These are phyloP conservation scores for Lasiurus cinereus DNA, from an alignment of 2,113 vertebrate genomes.

Conservation along the genomic window DNA sequence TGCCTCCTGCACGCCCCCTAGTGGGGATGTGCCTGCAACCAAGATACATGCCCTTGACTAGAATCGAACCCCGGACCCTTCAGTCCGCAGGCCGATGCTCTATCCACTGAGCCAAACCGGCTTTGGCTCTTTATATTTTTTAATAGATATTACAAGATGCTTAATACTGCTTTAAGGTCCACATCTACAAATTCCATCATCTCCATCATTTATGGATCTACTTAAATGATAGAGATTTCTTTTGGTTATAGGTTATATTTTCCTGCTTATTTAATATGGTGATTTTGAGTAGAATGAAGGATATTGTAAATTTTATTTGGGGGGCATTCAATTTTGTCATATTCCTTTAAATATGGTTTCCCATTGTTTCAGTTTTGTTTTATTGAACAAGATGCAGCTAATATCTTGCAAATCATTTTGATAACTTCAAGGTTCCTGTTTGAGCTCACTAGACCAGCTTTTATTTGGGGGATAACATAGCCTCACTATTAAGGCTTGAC, in stretches of 20 bases:
- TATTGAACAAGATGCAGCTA: neutral
- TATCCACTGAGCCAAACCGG: too few species aligned
- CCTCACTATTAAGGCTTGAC: neutral
- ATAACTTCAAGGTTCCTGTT: neutral
- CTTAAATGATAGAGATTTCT: neutral
- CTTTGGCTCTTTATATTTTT: neutral
- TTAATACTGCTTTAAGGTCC: neutral
- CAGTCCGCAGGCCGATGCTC: too few species aligned
- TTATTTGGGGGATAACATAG: neutral
- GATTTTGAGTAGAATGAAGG: neutral
- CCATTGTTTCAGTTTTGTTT: neutral
- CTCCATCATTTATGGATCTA: neutral
- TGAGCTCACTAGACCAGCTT: neutral
- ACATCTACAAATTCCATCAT: neutral
- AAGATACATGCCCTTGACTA: too few species aligned
- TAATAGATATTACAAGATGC: conserved; percentile 9
- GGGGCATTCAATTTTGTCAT: neutral
- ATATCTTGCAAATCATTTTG: neutral
- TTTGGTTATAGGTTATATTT: neutral
- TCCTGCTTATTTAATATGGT: neutral
- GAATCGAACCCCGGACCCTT: too few species aligned
- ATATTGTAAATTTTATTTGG: neutral
- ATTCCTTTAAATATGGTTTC: neutral
- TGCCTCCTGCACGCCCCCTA: too few species aligned
- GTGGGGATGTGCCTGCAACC: too few species aligned